Evolutionary conservation across 2,113 vertebrate species (phyloP).

Genomic region (Cephalopholis sonnerati): DNA sequence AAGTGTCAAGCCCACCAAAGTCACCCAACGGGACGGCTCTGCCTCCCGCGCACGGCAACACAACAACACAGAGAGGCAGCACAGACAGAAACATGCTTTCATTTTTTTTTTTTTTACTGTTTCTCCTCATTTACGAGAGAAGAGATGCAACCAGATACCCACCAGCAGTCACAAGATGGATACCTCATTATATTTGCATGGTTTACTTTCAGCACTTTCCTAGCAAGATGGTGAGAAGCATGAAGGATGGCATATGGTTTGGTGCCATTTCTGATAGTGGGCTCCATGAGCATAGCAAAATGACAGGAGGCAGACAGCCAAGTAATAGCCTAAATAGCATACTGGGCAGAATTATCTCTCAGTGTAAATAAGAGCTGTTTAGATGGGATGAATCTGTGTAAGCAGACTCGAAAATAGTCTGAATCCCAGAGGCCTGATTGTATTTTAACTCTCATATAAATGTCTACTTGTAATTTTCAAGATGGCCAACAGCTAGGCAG

Average conservation of each 20-base stretch:
- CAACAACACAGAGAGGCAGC: neutral
- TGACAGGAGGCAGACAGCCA: conserved; percentile 50
- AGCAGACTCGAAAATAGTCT: neutral
- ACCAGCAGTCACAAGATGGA: conserved; percentile 71
- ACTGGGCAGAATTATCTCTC: conserved; percentile 13
- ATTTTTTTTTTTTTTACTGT: conserved; percentile 16
- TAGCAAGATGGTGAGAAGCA: conserved; percentile 32
- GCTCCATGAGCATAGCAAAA: conserved; percentile 31
- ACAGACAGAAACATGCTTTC: neutral
- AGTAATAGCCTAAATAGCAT: conserved; percentile 32
- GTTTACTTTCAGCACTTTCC: conserved; percentile 61
- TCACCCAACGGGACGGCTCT: conserved; percentile 72
- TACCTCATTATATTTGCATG: conserved; percentile 64
- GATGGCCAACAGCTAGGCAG: conserved; percentile 21
- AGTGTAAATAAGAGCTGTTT: conserved; percentile 7
- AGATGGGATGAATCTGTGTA: neutral
- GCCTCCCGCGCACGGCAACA: conserved; percentile 30
- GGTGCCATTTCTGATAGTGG: conserved; percentile 42
- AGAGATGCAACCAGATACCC: conserved; percentile 48
- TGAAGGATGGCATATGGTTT: conserved; percentile 59
- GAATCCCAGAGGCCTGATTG: neutral
- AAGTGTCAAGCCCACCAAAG: conserved; percentile 82
- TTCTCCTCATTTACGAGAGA: conserved; percentile 43
- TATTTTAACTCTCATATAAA: conserved; percentile 34
- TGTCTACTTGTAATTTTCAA: conserved; percentile 33